phyloP scores from a whole-genome alignment of 2,888 invertebrate species.

The Xylota sylvarum region DNA sequence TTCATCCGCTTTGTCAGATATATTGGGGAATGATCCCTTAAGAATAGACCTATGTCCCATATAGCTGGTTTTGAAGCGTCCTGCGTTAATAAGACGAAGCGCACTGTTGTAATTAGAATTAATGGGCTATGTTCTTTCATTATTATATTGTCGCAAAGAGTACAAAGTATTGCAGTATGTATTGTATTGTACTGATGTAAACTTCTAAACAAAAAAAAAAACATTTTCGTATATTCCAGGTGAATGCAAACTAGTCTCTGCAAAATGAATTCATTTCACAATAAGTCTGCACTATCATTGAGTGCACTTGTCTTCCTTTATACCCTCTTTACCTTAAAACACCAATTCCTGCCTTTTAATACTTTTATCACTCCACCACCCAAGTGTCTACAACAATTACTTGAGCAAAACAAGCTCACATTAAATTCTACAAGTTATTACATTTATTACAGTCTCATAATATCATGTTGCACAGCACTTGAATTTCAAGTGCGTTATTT shows the following conservation, averaged over 20 bases:
- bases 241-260: not conserved
- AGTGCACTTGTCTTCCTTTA: constrained; percentile 13
- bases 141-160: too few species aligned
- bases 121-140: too few species aligned
- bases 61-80: too few species aligned
- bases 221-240: not conserved
- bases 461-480: constrained; percentile 68
- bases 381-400: constrained; percentile 46
- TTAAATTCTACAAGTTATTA: constrained; percentile 49
- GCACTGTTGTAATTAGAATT: too few species aligned
- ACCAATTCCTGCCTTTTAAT: constrained; percentile 2
- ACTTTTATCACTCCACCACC: constrained; percentile 27
- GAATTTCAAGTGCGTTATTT: constrained; percentile 68
- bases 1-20: too few species aligned
- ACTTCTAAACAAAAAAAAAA: not conserved
- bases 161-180: too few species aligned
- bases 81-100: too few species aligned
- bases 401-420: constrained; percentile 46
- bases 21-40: too few species aligned
- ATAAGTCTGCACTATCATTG: not conserved
- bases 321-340: constrained; percentile 22
- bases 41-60: too few species aligned
- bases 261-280: not conserved
- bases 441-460: constrained; percentile 50
- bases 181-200: too few species aligned